Evolutionary conservation across 2,888 invertebrate genomes (phyloP).

Genomic region (Pogonocherus hispidulus): DNA sequence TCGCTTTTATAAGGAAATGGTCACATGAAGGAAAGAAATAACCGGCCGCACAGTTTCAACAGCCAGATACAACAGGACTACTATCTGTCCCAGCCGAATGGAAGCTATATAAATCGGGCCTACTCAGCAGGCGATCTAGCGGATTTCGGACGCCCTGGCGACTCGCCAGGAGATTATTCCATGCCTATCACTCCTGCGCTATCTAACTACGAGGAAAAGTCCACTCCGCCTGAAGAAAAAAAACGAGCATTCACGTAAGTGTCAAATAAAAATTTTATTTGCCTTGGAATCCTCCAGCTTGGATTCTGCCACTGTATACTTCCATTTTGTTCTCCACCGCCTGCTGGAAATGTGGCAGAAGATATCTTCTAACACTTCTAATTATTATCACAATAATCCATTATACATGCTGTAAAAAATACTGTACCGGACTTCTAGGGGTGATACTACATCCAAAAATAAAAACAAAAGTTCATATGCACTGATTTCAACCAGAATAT

Average conservation of each 20-base stretch:
- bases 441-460: no score
- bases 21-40: constrained; percentile 30
- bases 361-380: no score
- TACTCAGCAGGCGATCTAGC: constrained; percentile 40
- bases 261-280: no score
- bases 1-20: constrained; percentile 31
- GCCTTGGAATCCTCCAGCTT: no score
- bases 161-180: constrained; percentile 33
- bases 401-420: no score
- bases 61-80: constrained; percentile 25
- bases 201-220: constrained; percentile 33
- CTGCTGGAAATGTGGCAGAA: no score
- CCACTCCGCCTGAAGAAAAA: constrained; percentile 68
- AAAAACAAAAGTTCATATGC: no score
- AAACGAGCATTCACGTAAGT: constrained; percentile 69
- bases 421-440: no score
- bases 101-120: constrained; percentile 46
- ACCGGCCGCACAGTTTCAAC: constrained; percentile 35
- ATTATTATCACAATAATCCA: no score
- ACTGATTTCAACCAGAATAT: no score
- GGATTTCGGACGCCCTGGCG: constrained; percentile 29
- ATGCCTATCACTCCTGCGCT: constrained; percentile 39
- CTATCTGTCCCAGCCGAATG: constrained; percentile 40
- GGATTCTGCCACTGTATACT: no score
- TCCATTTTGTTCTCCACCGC: no score